Conservation (phyloP, 2,113 vertebrate species). For the Rhizomys pruinosus region DNA sequence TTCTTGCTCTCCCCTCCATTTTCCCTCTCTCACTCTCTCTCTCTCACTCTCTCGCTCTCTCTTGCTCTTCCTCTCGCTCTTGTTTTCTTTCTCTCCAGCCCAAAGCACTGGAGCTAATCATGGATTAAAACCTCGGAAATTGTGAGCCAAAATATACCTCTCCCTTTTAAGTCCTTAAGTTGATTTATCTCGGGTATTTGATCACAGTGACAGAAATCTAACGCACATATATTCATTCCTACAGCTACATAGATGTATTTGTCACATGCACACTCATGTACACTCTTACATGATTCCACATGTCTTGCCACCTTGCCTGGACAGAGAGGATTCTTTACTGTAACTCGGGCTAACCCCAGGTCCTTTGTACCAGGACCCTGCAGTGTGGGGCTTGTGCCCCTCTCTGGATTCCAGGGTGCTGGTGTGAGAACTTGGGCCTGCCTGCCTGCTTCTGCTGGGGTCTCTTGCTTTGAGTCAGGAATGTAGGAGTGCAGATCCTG, state of each 20-base stretch:
- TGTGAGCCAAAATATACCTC: background rate
- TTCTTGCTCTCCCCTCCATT: fast-evolving
- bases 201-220: background rate
- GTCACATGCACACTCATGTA: fast-evolving
- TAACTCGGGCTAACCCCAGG: background rate
- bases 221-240: background rate
- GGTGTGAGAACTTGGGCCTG: background rate
- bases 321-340: fast-evolving
- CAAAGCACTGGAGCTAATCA: background rate
- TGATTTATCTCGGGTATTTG: background rate
- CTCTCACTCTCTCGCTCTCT: too few relatives aligned
- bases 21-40: fast-evolving
- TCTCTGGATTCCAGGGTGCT: too few relatives aligned
- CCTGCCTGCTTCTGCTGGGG: too few relatives aligned
- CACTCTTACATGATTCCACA: background rate
- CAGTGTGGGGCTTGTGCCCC: background rate
- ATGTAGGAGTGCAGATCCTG: fast-evolving
- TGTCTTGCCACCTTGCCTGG: background rate
- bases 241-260: background rate
- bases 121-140: background rate
- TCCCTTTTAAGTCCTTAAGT: background rate
- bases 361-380: background rate
- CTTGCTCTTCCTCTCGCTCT: background rate
- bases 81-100: too few relatives aligned
- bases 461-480: background rate